Evolutionary conservation across 2,888 invertebrate species (phyloP), one percentile per base, ranked within the genome.

Genomic region (Tipula vernalis): DNA sequence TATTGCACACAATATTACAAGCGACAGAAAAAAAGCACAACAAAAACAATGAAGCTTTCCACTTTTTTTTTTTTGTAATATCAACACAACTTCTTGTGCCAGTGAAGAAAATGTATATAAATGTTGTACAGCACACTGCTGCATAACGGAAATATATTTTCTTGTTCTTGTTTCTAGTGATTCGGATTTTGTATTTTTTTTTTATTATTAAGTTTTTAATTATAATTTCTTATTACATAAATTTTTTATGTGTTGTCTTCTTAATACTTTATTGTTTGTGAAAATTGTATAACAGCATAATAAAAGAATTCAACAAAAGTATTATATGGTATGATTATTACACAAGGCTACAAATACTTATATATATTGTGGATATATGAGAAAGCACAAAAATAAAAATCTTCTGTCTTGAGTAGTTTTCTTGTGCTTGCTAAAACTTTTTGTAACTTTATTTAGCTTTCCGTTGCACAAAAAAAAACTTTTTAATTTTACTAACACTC

Each of bases 211-310:
- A 57, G 51, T 57, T 71, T 71, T 71, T 71, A 71, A 71, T 71
- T 71, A 71, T 71, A 71, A 71, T 71, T 71, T 71, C 71, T 18
- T 71, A 28, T 71, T 71, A 71, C 28, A 71, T 71, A 71, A 71
- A 12, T 71, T 51, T 51, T 51, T 51, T 51, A 15, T 71, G 71
- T 28, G 71, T 71, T 71, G 28, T 71, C 71, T 71, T 71, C 71
- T 71, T 71, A 71, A 71, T 71, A 71, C 71, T 71, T 71, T 71
- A 71, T 71, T 71, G 71, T 71, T 71, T 71, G 71, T 71, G 71
- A 71, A 71, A 71, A 71, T 71, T 71, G 71, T 71, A 71, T 71
- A 71, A 71, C 71, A 71, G 71, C 71, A 71, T 71, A 71, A 71
- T 71, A 71, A 71, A 71, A 71, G 71, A 10, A 71, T 71, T 28